phyloP scores from a whole-genome alignment of 2,888 invertebrate genomes.

The Lacanobia oleracea region DNA sequence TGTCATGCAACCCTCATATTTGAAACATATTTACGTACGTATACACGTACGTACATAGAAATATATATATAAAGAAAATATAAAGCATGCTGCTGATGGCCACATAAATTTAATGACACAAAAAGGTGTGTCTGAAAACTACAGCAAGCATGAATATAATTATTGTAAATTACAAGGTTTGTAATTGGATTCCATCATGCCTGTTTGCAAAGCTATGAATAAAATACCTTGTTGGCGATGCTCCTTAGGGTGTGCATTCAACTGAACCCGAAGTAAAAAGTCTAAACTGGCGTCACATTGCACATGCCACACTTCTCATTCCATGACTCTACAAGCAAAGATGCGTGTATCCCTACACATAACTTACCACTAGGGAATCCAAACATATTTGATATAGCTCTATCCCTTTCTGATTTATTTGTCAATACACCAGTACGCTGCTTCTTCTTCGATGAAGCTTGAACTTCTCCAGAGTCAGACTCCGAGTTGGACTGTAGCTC shows the following conservation, averaged over 20 bases:
- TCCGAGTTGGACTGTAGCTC: constrained; percentile 77
- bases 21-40: not conserved
- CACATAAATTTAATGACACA: not conserved
- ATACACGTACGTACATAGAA: too few relatives aligned
- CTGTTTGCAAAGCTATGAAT: not conserved
- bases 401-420: constrained; percentile 71
- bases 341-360: constrained; percentile 36
- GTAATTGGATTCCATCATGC: not conserved
- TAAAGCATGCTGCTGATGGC: not conserved
- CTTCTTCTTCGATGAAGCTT: constrained; percentile 48
- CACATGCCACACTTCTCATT: constrained; percentile 27
- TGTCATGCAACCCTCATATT: constrained; percentile 22
- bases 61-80: not conserved
- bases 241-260: constrained; percentile 1
- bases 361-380: constrained; percentile 86
- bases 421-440: constrained; percentile 38
- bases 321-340: constrained; percentile 43
- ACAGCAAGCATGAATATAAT: not conserved
- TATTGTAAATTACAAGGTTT: not conserved
- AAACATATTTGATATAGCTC: constrained; percentile 80
- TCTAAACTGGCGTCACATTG: not conserved
- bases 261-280: not conserved
- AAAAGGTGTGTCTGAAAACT: constrained; percentile 4
- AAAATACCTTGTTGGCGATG: constrained; percentile 7
- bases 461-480: constrained; percentile 63